Evolutionary conservation across 2,797 vertebrate species (phyloP).

Genomic region (Argya squamiceps): DNA sequence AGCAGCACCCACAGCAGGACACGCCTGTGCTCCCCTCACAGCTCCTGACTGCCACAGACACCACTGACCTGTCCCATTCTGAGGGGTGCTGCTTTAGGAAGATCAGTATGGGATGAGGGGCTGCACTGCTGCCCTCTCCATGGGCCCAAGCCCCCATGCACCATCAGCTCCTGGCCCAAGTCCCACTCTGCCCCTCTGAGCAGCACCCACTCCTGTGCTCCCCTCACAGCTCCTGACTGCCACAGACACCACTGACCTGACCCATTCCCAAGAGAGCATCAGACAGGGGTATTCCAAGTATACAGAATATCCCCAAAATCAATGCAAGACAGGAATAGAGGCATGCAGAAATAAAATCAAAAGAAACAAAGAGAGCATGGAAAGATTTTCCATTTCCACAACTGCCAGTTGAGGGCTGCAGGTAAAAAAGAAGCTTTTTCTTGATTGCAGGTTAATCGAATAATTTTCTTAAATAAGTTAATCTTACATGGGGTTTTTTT

Average conservation of each 20-base stretch:
- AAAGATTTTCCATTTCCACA: neutral
- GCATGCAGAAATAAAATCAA: neutral
- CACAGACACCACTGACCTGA: neutral
- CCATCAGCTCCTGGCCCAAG: neutral
- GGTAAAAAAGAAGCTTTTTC: neutral
- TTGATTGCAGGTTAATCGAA: neutral
- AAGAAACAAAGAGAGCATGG: neutral
- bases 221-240: neutral
- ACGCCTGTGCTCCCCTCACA: fast-evolving
- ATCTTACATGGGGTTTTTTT: neutral
- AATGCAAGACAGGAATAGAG: neutral
- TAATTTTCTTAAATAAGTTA: neutral
- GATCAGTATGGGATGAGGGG: fast-evolving
- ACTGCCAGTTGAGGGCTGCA: neutral
- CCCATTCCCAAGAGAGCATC: neutral
- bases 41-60: neutral
- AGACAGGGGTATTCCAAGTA: neutral
- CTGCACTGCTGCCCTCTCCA: neutral
- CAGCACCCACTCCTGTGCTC: neutral
- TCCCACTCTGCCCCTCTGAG: neutral
- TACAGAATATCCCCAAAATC: neutral
- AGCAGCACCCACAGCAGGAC: neutral
- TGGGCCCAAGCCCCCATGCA: fast-evolving
- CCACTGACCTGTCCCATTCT: neutral
- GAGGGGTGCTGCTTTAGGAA: too few species aligned